These are phyloP conservation scores for Mantis religiosa DNA, from an alignment of 2,888 invertebrate species.

Conservation along the genomic window DNA sequence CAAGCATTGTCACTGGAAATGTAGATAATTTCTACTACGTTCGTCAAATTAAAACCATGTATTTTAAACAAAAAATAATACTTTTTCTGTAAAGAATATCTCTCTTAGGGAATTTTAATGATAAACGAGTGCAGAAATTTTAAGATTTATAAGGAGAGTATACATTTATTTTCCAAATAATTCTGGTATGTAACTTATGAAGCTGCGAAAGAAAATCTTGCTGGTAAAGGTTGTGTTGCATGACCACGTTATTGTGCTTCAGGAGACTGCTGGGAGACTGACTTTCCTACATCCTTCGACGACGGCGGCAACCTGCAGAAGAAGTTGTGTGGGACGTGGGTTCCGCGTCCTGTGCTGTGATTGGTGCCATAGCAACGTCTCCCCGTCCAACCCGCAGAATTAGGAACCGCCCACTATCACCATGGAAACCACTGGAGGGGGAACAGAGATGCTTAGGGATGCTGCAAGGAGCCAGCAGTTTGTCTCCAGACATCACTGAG, in stretches of 20 bases:
- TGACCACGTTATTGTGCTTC: not conserved
- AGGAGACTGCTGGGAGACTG: not conserved
- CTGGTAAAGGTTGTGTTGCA: too few relatives aligned
- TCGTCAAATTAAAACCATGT: too few relatives aligned
- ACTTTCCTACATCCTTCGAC: not conserved
- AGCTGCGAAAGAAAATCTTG: too few relatives aligned
- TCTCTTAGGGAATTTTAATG: too few relatives aligned
- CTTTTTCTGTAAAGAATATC: too few relatives aligned
- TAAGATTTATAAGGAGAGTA: too few relatives aligned
- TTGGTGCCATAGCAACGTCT: conserved; percentile 1
- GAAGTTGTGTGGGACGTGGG: not conserved
- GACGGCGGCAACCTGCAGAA: not conserved
- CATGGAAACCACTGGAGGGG: not conserved
- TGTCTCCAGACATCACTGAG: not conserved
- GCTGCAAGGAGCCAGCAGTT: not conserved
- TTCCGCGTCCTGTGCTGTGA: not conserved
- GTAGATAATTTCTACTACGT: too few relatives aligned
- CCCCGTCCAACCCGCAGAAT: conserved; percentile 10
- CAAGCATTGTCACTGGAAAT: too few relatives aligned
- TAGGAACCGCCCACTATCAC: not conserved
- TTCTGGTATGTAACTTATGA: too few relatives aligned
- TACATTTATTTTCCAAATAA: too few relatives aligned
- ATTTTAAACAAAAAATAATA: too few relatives aligned
- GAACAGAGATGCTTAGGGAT: not conserved
- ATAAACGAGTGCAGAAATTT: too few relatives aligned